Evolutionary conservation across 2,888 invertebrate species (phyloP), one percentile per base, ranked within the genome.

Genomic region (Pristionchus maxplancki): DNA sequence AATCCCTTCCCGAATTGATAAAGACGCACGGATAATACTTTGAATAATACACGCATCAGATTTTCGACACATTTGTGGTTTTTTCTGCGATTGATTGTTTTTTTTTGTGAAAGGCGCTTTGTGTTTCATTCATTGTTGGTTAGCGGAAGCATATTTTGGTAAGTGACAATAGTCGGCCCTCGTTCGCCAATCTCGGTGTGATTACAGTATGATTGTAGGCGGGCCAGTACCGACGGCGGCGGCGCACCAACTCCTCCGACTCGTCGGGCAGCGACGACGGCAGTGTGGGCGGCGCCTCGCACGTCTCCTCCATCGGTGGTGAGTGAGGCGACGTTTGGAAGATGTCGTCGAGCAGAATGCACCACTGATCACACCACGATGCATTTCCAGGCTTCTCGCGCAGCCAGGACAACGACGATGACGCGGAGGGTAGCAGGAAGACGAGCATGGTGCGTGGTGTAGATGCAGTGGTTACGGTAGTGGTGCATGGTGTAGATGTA

Each of bases 171-270:
- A 58, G 4, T 24, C n/a, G n/a, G 58, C n/a, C n/a, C n/a, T 58
- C 58, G 58, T 5, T 58, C 6, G 58, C 5, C 58, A n/a, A 58
- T n/a, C 2, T 20, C 24, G 58, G 58, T 58, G 58, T n/a, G 58
- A 58, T 20, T 58, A 58, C n/a, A 6, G 44, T 71, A 71, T 71
- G 74, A 24, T 78, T 78, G 37, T 48, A 78, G 78, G 78, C 37
- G 11, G 78, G n/a, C 9, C 64, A 62, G 85, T 85, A 85, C 48
- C 85, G 85, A 9, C 53, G 83, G 9, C 83, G 89, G 20, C 62
- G 74, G 31, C 88, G 90, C 48, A 87, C 83, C 50, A 89, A 89
- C 85, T 90, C 90, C 1, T 90, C 90, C 48, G 90, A 90, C 67
- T 90, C 90, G 9, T 89, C 89, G 34, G 87, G 83, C 13, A 53